phyloP scores from a whole-genome alignment of 2,113 vertebrate species.

The Puffinus mauretanicus region DNA sequence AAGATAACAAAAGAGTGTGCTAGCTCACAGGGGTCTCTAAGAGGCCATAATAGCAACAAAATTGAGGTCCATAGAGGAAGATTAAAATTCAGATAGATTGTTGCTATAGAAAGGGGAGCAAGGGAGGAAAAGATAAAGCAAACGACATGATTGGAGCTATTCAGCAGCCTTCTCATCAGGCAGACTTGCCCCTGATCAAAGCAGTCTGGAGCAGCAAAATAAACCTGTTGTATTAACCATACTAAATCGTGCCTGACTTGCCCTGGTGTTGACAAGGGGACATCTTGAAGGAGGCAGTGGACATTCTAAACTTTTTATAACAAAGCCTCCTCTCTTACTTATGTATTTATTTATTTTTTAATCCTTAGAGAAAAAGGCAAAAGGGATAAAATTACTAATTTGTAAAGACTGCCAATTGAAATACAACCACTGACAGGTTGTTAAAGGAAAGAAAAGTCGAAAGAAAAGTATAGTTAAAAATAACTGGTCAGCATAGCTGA shows the following conservation, averaged over 20 bases:
- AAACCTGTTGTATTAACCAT: background rate
- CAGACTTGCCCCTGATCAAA: background rate
- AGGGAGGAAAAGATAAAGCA: background rate
- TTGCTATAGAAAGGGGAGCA: background rate
- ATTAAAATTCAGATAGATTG: background rate
- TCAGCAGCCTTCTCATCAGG: background rate
- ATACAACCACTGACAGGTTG: background rate
- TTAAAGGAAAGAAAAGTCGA: background rate
- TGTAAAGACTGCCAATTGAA: background rate
- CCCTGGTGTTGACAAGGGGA: background rate
- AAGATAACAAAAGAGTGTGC: background rate
- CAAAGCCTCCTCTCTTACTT: background rate
- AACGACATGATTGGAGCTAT: background rate
- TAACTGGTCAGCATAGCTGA: background rate
- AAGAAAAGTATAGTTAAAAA: background rate
- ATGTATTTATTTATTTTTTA: background rate
- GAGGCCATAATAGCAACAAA: background rate
- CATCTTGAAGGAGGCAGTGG: background rate
- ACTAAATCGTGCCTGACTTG: background rate
- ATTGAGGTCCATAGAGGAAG: background rate
- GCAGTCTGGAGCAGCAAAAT: background rate
- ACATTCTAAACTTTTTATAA: background rate
- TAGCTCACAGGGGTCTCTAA: background rate
- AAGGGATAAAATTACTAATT: background rate
- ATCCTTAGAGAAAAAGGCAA: background rate